Conservation (phyloP, 2,888 invertebrate genomes). For the Diaprepes abbreviatus region DNA sequence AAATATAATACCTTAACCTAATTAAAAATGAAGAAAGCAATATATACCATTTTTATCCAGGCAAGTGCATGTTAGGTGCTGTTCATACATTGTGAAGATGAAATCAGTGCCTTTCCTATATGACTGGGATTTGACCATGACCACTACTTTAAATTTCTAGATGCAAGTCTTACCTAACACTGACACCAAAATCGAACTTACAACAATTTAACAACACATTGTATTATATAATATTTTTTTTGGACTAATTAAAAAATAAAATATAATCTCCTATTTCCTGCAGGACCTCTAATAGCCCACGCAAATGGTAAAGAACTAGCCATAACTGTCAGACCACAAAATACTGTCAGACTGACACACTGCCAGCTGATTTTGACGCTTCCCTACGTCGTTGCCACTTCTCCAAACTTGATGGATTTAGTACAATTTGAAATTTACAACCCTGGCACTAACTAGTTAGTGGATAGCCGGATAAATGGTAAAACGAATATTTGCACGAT, state of each 20-base stretch:
- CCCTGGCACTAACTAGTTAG: too few species aligned
- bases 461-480: too few species aligned
- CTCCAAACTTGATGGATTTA: too few species aligned
- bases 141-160: constrained; percentile 21
- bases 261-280: neutral
- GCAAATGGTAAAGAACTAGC: neutral
- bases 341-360: too few species aligned
- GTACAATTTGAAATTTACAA: too few species aligned
- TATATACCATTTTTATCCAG: constrained; percentile 33
- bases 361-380: neutral
- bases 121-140: constrained; percentile 20
- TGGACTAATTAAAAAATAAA: neutral
- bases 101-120: constrained; percentile 32
- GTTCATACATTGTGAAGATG: constrained; percentile 29
- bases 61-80: constrained; percentile 35
- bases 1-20: neutral
- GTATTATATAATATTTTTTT: neutral
- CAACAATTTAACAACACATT: constrained; percentile 12
- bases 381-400: neutral
- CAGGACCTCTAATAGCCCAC: neutral
- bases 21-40: constrained; percentile 12
- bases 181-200: neutral
- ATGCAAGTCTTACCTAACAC: constrained; percentile 21
- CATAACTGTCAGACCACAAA: too few species aligned
- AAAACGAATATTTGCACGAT: too few species aligned